These are phyloP conservation scores for Rhabdomys pumilio DNA, from an alignment of 2,797 vertebrate genomes.

Conservation along the genomic window DNA sequence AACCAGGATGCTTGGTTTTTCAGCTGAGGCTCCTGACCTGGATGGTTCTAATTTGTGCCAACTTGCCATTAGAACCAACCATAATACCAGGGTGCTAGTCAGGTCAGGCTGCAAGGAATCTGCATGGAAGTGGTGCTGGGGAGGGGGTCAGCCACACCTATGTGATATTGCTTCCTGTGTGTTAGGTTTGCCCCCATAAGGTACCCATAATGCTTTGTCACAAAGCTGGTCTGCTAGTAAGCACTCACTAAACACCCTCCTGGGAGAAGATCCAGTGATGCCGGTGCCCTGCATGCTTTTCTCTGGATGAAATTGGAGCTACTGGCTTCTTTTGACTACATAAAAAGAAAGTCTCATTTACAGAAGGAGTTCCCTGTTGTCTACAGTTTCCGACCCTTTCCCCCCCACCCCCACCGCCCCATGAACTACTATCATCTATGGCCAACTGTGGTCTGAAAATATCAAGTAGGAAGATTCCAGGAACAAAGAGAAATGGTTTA, in stretches of 20 bases:
- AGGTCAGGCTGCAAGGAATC: neutral
- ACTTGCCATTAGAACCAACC: neutral
- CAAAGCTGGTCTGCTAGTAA: neutral
- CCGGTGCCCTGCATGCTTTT: neutral
- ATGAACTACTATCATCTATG: neutral
- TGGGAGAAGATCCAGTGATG: neutral
- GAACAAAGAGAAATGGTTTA: neutral
- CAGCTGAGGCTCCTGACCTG: neutral
- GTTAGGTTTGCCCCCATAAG: neutral
- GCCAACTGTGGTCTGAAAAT: neutral
- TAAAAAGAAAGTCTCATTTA: neutral
- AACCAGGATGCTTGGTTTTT: neutral
- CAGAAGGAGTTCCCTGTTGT: neutral
- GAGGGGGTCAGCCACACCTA: neutral
- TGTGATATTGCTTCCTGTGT: fast-evolving
- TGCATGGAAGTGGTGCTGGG: too few relatives aligned
- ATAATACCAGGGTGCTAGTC: neutral
- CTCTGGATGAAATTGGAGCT: neutral
- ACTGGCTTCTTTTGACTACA: neutral
- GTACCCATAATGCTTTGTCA: neutral
- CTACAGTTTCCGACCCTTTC: neutral
- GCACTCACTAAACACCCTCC: neutral
- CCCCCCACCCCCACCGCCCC: neutral
- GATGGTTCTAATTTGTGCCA: neutral
- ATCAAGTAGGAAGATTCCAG: neutral